phyloP scores from a whole-genome alignment of 2,888 invertebrate species.

The Trichopria drosophilae region DNA sequence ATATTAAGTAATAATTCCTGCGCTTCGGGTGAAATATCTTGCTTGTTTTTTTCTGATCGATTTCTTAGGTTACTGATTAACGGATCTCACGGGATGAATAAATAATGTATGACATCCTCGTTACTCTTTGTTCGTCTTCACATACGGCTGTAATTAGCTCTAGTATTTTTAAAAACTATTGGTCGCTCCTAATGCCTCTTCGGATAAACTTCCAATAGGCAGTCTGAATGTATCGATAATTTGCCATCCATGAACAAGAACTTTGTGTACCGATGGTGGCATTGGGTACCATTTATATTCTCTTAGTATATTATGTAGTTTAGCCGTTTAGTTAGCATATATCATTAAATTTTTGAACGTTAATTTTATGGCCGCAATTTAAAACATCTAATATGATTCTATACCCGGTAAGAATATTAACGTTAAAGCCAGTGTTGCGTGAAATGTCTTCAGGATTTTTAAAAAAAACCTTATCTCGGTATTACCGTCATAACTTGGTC shows the following conservation, averaged over 20 bases:
- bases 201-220: too few species aligned
- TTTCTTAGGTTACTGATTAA: conserved; percentile 2
- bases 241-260: too few species aligned
- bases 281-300: conserved; percentile 8
- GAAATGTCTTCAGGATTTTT: background rate
- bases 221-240: too few species aligned
- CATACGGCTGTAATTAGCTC: too few species aligned
- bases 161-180: background rate
- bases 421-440: too few species aligned
- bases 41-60: background rate
- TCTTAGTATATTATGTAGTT: conserved; percentile 1
- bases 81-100: background rate
- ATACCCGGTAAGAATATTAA: conserved; percentile 2
- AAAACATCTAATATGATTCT: conserved; percentile 2
- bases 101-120: conserved; percentile 1
- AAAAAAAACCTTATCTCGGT: conserved; percentile 3
- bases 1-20: too few species aligned
- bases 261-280: too few species aligned
- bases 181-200: conserved; percentile 1
- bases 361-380: background rate
- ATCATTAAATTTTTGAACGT: conserved; percentile 9
- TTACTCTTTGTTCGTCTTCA: background rate
- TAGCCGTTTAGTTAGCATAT: background rate
- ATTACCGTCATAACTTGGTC: conserved; percentile 6
- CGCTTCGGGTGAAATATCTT: too few species aligned